Base-by-base conservation (phyloP, 2,888 invertebrate species). In the Rotaria macrura region DNA sequence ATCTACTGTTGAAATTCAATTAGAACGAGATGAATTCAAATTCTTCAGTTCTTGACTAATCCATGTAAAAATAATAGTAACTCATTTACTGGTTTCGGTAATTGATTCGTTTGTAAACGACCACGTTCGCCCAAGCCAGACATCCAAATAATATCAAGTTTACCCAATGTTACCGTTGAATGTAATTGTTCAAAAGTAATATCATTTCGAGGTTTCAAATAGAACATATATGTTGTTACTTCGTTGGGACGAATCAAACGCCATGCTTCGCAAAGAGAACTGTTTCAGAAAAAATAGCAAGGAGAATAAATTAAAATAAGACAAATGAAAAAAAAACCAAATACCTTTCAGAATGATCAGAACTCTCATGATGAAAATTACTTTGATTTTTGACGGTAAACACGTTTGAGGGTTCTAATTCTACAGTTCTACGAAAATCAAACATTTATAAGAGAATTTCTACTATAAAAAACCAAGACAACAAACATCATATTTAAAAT, bases 61-160 rank as follows among this genome's bases (percentile, higher is more conserved):
- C n/a, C n/a, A n/a, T n/a, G n/a, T n/a, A n/a, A n/a, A n/a, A n/a
- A n/a, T n/a, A n/a, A n/a, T n/a, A n/a, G n/a, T n/a, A n/a, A n/a
- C n/a, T n/a, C n/a, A 14, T 90, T 89, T 90, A 95, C 95, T 93
- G 94, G 94, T 92, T 97, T 93, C 90, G 96, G 95, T 86, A 98
- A 91, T 89, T 96, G 96, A 91, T 96, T 96, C 29, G 97, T 98
- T 92, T 98, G 97, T 87, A 98, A 92, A 87, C 97, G 93, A n/a
- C 97, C 98, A 88, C 95, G 94, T 92, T 98, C 98, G 38, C 98
- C 98, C 89, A 98, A 93, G 91, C 96, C 95, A 52, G 97, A 96
- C 88, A 97, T 93, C 99, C 99, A 99, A 20, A 96, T 95, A 89
- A 99, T 98, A 91, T 99, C 98, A 85, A 99, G 92, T 92, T 97